Conservation (phyloP, 2,888 invertebrate species). For the Orthonychiurus folsomi region DNA sequence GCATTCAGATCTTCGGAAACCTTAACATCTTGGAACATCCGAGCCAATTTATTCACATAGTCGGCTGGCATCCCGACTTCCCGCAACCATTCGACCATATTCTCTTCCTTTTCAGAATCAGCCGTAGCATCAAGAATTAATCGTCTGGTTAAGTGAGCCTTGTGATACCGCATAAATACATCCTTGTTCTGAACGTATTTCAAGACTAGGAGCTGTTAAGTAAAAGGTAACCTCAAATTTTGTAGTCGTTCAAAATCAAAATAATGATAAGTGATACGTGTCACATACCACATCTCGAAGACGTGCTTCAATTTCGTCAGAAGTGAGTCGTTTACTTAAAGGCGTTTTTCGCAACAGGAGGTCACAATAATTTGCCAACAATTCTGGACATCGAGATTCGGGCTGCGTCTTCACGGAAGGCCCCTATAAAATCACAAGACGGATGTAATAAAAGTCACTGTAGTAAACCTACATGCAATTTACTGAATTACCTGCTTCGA, state of each 20-base stretch:
- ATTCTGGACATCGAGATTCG: constrained; percentile 97
- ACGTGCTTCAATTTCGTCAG: constrained; percentile 91
- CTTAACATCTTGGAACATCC: constrained; percentile 99
- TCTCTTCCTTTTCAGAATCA: constrained; percentile 98
- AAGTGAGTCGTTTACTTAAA: constrained; percentile 87
- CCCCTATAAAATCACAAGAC: background rate
- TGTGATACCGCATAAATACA: constrained; percentile 99
- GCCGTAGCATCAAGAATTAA: constrained; percentile 96
- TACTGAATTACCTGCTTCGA: constrained; percentile 47
- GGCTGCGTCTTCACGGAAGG: constrained; percentile 49
- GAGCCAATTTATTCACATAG: constrained; percentile 92
- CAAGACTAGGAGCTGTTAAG: constrained; percentile 68
- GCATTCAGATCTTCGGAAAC: constrained; percentile 92
- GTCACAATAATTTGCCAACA: constrained; percentile 99
- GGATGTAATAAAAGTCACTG: background rate
- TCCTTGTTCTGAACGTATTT: constrained; percentile 99
- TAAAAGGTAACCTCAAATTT: constrained; percentile 21
- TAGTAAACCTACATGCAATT: constrained; percentile 22
- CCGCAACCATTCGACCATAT: constrained; percentile 90
- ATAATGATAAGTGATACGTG: background rate
- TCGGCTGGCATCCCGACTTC: constrained; percentile 94
- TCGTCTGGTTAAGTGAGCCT: constrained; percentile 90
- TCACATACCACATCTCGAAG: constrained; percentile 72
- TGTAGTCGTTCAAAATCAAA: too few relatives aligned
- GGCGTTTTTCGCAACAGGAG: constrained; percentile 94